Conservation (phyloP, 2,797 vertebrate species). For the Macrochelys suwanniensis region DNA sequence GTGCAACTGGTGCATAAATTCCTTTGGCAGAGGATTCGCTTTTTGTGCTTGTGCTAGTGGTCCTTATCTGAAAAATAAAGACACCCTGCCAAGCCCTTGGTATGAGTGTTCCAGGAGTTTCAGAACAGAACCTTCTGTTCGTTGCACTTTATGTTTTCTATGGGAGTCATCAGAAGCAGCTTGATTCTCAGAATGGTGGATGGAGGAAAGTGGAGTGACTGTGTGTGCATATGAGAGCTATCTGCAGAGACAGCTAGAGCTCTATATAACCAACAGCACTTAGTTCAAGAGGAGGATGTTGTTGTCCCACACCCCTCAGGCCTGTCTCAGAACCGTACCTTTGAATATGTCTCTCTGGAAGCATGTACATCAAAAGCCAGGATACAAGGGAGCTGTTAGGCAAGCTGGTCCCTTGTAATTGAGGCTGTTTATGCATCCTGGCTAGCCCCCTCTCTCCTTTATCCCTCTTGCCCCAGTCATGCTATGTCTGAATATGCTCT, state of each 20-base stretch:
- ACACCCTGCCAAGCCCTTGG: not conserved
- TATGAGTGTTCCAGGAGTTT: not conserved
- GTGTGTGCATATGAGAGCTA: not conserved
- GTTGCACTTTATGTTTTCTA: not conserved
- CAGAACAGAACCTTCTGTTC: not conserved
- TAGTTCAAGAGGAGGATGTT: not conserved
- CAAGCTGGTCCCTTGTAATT: not conserved
- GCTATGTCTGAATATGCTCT: not conserved
- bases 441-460: not conserved
- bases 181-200: not conserved
- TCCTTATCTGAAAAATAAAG: not conserved
- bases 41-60: not conserved
- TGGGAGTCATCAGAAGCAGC: conserved; percentile 6
- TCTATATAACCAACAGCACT: not conserved
- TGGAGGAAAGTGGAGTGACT: not conserved
- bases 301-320: not conserved
- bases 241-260: not conserved
- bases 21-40: not conserved
- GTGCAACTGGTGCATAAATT: not conserved
- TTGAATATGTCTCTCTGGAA: not conserved
- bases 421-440: not conserved
- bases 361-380: not conserved
- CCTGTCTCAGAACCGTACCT: not conserved
- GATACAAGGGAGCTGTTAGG: not conserved
- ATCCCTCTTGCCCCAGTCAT: not conserved